phyloP scores from a whole-genome alignment of 2,888 invertebrate genomes.

The Crossocerus cetratus region DNA sequence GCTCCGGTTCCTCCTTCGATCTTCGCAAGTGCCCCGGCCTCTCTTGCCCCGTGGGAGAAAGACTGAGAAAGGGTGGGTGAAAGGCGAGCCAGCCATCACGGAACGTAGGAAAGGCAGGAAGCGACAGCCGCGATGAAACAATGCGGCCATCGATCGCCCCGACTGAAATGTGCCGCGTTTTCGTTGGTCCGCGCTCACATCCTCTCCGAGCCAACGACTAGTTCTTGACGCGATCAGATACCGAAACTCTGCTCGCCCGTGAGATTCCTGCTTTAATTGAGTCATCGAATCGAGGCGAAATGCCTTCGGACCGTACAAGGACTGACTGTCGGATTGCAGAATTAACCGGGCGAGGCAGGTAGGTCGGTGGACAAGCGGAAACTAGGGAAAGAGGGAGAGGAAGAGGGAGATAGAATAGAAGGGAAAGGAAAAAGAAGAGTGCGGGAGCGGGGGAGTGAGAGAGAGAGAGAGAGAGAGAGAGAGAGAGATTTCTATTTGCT shows the following conservation, averaged over 20 bases:
- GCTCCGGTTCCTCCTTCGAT: constrained; percentile 11
- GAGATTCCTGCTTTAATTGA: too few relatives aligned
- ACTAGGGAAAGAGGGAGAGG: constrained; percentile 21
- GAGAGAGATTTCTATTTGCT: constrained; percentile 38
- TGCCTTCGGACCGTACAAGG: neutral
- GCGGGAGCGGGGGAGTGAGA: too few relatives aligned
- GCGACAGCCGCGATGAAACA: constrained; percentile 50
- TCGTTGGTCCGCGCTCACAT: neutral
- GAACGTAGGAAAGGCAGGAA: constrained; percentile 9
- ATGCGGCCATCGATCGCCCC: constrained; percentile 61
- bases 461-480: constrained; percentile 15
- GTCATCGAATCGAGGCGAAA: neutral
- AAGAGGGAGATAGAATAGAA: constrained; percentile 14
- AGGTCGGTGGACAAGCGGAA: neutral
- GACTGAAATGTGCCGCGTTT: constrained; percentile 34
- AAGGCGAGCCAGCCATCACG: constrained; percentile 1
- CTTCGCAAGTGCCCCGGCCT: neutral
- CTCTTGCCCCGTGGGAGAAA: constrained; percentile 22
- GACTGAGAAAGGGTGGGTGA: neutral
- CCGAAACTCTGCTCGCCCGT: too few relatives aligned
- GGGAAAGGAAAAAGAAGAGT: constrained; percentile 29
- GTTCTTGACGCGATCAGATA: too few relatives aligned
- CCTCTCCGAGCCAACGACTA: too few relatives aligned
- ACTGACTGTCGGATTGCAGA: neutral
- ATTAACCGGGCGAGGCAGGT: neutral